These are phyloP conservation scores for Carpatolechia fugitivella DNA, from an alignment of 2,888 invertebrate species.

Conservation along the genomic window DNA sequence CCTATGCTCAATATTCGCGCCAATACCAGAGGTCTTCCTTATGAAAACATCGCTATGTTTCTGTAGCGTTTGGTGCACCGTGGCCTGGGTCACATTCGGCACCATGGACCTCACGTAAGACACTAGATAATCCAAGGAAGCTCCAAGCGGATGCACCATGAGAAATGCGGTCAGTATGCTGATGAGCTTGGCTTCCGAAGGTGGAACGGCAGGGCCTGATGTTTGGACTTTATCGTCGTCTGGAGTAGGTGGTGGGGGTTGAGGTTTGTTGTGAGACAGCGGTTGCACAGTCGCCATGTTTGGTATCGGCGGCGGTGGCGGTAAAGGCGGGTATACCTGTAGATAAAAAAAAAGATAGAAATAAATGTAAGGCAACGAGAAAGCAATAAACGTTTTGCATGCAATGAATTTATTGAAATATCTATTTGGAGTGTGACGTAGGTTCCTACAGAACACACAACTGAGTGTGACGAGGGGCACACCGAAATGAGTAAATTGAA, in stretches of 20 bases:
- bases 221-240: conserved; percentile 31
- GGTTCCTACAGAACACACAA: too few relatives aligned
- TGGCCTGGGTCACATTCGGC: conserved; percentile 41
- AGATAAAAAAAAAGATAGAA: background rate
- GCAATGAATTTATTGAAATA: too few relatives aligned
- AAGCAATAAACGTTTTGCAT: too few relatives aligned
- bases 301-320: conserved; percentile 36
- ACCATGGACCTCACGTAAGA: conserved; percentile 56
- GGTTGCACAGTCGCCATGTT: conserved; percentile 14
- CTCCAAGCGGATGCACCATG: conserved; percentile 60
- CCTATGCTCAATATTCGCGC: conserved; percentile 47
- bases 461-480: too few relatives aligned
- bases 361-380: background rate
- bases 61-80: conserved; percentile 43
- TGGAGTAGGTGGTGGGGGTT: conserved; percentile 36
- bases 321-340: conserved; percentile 37
- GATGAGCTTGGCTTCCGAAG: conserved; percentile 59
- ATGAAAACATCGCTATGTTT: conserved; percentile 52
- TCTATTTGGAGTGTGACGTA: too few relatives aligned
- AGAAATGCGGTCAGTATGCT: conserved; percentile 63
- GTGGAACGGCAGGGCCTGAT: conserved; percentile 31
- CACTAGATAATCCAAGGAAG: conserved; percentile 53
- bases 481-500: too few relatives aligned
- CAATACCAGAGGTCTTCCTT: conserved; percentile 43
- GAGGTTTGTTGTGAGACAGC: conserved; percentile 16